A percentile compares a stretch with the other conserved stretches of the same genome.
Evolutionary conservation across 2,113 vertebrate genomes (phyloP).

Genomic region (Lagopus muta): DNA sequence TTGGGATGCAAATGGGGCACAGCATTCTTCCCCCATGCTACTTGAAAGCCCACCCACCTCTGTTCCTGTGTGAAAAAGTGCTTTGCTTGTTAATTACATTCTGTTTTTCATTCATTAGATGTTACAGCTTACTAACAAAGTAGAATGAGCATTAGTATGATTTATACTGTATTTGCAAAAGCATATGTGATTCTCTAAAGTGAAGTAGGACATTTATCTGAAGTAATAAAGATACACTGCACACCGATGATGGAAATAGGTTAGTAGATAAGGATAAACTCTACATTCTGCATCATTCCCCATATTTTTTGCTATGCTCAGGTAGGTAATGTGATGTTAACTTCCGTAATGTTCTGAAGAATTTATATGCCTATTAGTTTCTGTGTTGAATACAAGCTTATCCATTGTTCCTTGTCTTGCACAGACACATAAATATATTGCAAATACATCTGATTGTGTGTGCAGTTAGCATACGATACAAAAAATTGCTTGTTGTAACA

Average conservation of each 20-base stretch:
- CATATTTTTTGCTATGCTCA: neutral
- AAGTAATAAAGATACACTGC: neutral
- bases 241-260: rapidly evolving
- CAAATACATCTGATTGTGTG: neutral
- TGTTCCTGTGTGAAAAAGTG: neutral
- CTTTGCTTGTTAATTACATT: neutral
- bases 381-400: neutral
- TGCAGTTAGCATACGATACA: rapidly evolving
- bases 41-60: neutral
- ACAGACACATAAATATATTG: neutral
- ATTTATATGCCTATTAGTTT: neutral
- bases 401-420: neutral
- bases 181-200: neutral
- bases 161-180: neutral
- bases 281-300: neutral
- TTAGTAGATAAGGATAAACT: neutral
- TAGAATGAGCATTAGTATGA: neutral
- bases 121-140: neutral
- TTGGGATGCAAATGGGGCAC: rapidly evolving
- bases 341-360: neutral
- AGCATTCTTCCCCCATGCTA: rapidly evolving
- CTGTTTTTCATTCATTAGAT: neutral
- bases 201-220: neutral
- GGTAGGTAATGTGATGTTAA: neutral
- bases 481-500: neutral